Conservation (phyloP, 2,113 vertebrate species). For the Alouatta palliata region DNA sequence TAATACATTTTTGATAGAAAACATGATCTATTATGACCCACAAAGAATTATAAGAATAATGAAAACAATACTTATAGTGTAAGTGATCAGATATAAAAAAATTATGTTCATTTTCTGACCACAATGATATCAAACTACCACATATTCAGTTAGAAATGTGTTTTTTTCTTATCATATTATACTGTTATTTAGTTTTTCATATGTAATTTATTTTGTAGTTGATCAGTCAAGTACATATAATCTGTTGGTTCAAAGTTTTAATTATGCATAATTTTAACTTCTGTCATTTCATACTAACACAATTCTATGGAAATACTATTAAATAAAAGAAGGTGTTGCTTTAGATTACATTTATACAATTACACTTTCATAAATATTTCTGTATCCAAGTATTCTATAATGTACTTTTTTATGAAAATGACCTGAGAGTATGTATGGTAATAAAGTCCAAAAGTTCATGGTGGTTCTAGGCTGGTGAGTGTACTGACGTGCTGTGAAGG, state of each 20-base stretch:
- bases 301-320: background rate
- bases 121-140: background rate
- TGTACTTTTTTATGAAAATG: background rate
- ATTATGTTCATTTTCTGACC: background rate
- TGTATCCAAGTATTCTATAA: background rate
- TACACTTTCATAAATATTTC: background rate
- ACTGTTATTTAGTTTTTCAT: background rate
- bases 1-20: background rate
- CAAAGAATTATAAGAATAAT: background rate
- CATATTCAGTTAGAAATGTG: background rate
- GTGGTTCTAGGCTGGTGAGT: background rate
- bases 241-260: background rate
- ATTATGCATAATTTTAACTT: background rate
- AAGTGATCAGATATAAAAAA: background rate
- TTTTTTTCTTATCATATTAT: background rate
- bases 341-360: background rate
- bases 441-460: background rate
- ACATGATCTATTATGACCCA: background rate
- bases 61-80: background rate
- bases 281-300: background rate
- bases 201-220: background rate
- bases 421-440: background rate
- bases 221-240: background rate
- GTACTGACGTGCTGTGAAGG: background rate
- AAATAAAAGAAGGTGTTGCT: background rate